Evolutionary conservation across 2,797 vertebrate genomes (phyloP).

Genomic region (Clarias fuscus): DNA sequence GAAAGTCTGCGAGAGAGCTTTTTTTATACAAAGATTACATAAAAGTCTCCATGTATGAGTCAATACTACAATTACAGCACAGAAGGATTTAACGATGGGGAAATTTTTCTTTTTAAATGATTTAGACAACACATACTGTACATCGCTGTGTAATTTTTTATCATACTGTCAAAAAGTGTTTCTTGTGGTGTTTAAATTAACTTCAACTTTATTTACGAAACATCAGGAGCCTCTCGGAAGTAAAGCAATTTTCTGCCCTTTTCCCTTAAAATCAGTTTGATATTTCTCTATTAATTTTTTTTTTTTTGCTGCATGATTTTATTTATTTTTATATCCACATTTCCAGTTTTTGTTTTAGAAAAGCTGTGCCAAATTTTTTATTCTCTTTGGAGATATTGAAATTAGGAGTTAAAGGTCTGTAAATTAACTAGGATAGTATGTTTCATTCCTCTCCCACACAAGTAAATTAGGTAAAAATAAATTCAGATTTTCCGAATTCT

Average conservation of each 20-base stretch:
- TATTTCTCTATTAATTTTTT: conserved; percentile 4
- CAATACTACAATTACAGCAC: conserved; percentile 17
- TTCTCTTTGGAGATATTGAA: conserved; percentile 16
- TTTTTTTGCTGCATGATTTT: neutral
- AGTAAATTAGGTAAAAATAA: conserved; percentile 17
- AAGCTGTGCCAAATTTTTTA: conserved; percentile 27
- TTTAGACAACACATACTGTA: neutral
- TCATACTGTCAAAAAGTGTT: neutral
- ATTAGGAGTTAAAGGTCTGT: conserved; percentile 12
- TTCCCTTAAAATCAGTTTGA: neutral
- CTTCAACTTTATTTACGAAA: conserved; percentile 11
- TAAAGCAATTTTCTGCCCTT: neutral
- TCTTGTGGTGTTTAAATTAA: neutral
- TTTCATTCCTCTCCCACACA: conserved; percentile 18
- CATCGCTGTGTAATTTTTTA: neutral
- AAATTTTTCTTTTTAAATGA: neutral
- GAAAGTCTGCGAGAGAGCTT: neutral
- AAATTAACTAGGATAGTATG: neutral
- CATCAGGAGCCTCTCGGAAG: neutral
- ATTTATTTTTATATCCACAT: neutral
- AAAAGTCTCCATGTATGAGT: conserved; percentile 17
- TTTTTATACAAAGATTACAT: neutral
- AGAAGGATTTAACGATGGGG: conserved; percentile 2
- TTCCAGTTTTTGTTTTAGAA: conserved; percentile 11
- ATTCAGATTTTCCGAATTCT: conserved; percentile 4